These are phyloP conservation scores for Rhynchonycteris naso DNA, from an alignment of 2,797 vertebrate genomes.

Conservation along the genomic window DNA sequence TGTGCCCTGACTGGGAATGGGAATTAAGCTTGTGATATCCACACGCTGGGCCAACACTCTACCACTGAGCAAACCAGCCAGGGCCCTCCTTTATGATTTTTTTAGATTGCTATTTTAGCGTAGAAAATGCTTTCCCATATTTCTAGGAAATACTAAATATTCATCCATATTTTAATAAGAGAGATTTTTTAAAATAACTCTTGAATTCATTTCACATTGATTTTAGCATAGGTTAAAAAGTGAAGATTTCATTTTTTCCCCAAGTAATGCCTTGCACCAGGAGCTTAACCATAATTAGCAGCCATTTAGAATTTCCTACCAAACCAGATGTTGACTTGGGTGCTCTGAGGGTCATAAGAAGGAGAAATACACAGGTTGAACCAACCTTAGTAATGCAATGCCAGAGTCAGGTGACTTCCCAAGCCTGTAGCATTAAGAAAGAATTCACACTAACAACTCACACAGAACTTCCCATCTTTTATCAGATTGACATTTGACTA, in stretches of 20 bases:
- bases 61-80: too few relatives aligned
- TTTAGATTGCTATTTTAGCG: background rate
- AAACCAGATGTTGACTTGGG: background rate
- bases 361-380: background rate
- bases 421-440: background rate
- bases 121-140: background rate
- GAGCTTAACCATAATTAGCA: background rate
- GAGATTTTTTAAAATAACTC: background rate
- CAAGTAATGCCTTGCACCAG: background rate
- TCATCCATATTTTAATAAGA: background rate
- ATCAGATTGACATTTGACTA: background rate
- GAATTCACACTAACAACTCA: background rate
- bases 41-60: too few relatives aligned
- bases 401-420: background rate
- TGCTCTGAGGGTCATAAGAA: background rate
- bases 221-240: background rate
- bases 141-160: background rate
- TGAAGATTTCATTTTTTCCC: background rate
- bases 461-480: background rate
- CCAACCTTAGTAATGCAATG: background rate
- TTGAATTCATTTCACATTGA: slow-evolving; percentile 13
- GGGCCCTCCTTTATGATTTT: background rate
- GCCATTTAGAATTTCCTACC: background rate
- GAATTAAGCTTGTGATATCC: too few relatives aligned
- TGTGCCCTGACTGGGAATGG: too few relatives aligned